phyloP scores from a whole-genome alignment of 2,888 invertebrate genomes.

The Sialis fuliginosa region DNA sequence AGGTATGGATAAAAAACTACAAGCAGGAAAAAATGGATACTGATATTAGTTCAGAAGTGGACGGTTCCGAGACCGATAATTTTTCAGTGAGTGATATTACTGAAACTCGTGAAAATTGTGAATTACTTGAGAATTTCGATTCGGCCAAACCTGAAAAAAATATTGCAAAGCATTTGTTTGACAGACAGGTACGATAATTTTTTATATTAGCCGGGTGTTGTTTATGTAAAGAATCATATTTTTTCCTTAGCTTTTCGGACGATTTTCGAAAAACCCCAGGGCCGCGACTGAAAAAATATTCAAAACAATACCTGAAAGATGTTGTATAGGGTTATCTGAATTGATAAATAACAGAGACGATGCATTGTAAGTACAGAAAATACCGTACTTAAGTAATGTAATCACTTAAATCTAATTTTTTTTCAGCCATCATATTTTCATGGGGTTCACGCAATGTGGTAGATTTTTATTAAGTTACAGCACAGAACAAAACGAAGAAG shows the following conservation, averaged over 20 bases:
- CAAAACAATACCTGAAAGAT: constrained; percentile 21
- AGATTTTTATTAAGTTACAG: constrained; percentile 80
- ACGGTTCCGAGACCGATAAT: constrained; percentile 1
- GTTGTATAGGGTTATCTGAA: constrained; percentile 17
- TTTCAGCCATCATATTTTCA: constrained; percentile 72
- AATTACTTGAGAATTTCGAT: background rate
- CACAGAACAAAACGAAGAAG: background rate
- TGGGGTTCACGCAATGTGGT: constrained; percentile 91
- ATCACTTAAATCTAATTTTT: constrained; percentile 7
- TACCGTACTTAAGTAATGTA: constrained; percentile 3
- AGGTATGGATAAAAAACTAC: too few relatives aligned
- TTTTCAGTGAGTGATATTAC: background rate
- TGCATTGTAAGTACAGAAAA: constrained; percentile 16
- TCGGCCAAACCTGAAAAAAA: constrained; percentile 6
- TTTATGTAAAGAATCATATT: background rate
- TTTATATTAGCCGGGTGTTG: background rate
- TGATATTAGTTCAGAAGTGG: constrained; percentile 2
- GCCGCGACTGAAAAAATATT: constrained; percentile 25
- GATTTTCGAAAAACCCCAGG: constrained; percentile 21
- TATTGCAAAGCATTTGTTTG: constrained; percentile 13
- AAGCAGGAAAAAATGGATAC: constrained; percentile 2
- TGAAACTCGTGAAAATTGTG: background rate
- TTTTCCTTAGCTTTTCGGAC: constrained; percentile 21
- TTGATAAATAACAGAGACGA: constrained; percentile 13
- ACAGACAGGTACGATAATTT: constrained; percentile 13